Percentiles rank a stretch among this genome's conserved stretches.
These are phyloP conservation scores for Myopa testacea DNA, from an alignment of 2,888 invertebrate genomes.

Conservation along the genomic window DNA sequence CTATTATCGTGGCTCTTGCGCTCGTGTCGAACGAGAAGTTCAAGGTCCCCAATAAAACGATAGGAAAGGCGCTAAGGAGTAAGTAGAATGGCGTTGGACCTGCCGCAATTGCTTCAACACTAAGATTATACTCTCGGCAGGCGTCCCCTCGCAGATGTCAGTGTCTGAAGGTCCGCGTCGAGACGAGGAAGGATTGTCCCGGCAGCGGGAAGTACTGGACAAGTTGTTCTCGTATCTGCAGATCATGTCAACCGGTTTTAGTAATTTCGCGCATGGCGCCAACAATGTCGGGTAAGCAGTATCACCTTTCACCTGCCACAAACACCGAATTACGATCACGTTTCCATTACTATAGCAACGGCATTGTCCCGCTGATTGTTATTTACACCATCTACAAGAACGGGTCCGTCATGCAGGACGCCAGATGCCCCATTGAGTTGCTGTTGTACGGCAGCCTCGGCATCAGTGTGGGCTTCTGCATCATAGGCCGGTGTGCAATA, in stretches of 20 bases:
- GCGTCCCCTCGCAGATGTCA: background rate
- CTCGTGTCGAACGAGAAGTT: constrained; percentile 85
- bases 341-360: constrained; percentile 77
- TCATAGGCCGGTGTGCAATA: constrained; percentile 96
- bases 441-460: constrained; percentile 95
- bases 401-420: constrained; percentile 83
- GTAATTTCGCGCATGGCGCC: constrained; percentile 98
- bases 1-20: constrained; percentile 78
- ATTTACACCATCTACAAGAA: constrained; percentile 91
- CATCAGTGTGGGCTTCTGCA: constrained; percentile 94
- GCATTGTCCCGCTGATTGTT: constrained; percentile 96
- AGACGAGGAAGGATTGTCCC: no score
- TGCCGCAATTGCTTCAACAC: no score
- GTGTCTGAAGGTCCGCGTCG: background rate
- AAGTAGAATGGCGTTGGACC: no score
- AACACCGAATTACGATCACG: background rate
- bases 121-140: no score
- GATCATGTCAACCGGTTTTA: constrained; percentile 96
- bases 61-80: background rate
- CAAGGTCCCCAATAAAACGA: constrained; percentile 69
- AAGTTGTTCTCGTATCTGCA: constrained; percentile 90
- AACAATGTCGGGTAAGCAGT: constrained; percentile 90
- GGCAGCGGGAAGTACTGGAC: constrained; percentile 62
- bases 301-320: background rate
- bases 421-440: constrained; percentile 91